Evolutionary conservation across 2,797 vertebrate species (phyloP).

Genomic region (Otus scops): DNA sequence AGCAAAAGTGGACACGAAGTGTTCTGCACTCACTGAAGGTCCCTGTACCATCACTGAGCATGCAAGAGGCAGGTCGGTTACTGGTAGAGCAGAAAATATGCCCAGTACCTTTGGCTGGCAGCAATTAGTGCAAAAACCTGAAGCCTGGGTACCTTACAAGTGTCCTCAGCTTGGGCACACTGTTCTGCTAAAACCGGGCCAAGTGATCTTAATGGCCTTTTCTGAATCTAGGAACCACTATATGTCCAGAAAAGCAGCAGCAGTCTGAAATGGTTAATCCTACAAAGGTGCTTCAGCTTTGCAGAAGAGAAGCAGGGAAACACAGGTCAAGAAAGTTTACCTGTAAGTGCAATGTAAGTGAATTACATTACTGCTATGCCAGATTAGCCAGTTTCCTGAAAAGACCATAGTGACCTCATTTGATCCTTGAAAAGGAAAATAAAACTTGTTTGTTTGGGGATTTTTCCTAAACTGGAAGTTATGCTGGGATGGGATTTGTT

Average conservation of each 20-base stretch:
- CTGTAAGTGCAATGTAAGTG: not conserved
- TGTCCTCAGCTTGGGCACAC: not conserved
- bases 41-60: not conserved
- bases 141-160: not conserved
- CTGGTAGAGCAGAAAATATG: not conserved
- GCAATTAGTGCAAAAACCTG: not conserved
- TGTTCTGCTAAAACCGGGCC: not conserved
- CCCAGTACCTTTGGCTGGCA: not conserved
- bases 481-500: not conserved
- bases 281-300: not conserved
- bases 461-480: not conserved
- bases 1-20: not conserved
- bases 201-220: not conserved
- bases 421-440: not conserved
- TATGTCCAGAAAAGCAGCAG: not conserved
- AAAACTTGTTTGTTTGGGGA: not conserved
- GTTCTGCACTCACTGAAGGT: not conserved
- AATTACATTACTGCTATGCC: not conserved
- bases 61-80: fast-evolving
- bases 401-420: not conserved
- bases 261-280: not conserved
- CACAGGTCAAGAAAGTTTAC: not conserved
- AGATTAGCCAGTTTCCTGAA: not conserved
- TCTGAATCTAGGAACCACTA: not conserved
- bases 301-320: not conserved